These are phyloP conservation scores for Hemicordylus capensis DNA, from an alignment of 2,113 vertebrate species.

Conservation along the genomic window DNA sequence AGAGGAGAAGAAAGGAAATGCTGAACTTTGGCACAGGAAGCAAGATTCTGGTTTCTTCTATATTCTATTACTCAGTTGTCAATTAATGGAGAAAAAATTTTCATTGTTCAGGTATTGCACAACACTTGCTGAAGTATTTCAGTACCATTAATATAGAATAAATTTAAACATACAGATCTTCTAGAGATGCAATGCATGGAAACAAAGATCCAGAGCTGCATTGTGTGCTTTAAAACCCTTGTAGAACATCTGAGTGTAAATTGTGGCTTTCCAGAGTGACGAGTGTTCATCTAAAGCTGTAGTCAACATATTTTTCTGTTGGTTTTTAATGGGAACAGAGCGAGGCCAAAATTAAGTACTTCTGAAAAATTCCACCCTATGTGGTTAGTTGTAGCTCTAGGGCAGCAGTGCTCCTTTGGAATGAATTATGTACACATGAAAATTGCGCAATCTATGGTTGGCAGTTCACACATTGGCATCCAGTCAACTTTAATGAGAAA, in stretches of 20 bases:
- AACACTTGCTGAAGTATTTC: background rate
- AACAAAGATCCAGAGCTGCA: background rate
- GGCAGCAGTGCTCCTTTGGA: background rate
- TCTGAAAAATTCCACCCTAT: slow-evolving; percentile 5
- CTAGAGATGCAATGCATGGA: background rate
- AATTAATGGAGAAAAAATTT: background rate
- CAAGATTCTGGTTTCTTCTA: background rate
- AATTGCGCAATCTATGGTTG: background rate
- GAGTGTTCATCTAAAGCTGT: background rate
- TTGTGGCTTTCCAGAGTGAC: background rate
- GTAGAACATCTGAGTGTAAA: background rate
- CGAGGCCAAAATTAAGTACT: background rate
- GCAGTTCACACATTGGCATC: background rate
- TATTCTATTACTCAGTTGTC: background rate
- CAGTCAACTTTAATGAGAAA: background rate
- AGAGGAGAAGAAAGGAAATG: background rate
- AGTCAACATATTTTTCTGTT: slow-evolving; percentile 11
- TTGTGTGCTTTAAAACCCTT: background rate
- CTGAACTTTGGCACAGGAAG: background rate
- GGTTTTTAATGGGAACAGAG: background rate
- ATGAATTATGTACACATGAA: background rate
- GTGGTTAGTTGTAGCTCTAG: slow-evolving; percentile 4
- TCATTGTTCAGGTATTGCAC: background rate
- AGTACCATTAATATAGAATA: background rate
- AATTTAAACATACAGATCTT: background rate